Conservation (phyloP, 1,140 invertebrate species). For the Drosophila mayri region DNA sequence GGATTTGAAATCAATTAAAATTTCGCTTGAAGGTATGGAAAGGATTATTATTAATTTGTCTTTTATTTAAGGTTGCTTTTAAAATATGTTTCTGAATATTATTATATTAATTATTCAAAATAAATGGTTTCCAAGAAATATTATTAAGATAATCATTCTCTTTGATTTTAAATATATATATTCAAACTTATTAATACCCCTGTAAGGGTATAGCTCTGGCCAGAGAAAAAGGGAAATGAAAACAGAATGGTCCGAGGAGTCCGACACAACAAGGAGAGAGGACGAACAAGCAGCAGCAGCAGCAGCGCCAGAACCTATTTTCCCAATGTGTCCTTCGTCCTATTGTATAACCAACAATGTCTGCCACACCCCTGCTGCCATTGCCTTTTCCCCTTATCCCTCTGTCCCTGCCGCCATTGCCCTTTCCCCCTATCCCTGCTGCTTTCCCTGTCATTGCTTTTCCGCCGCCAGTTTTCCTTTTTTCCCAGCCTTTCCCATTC, state of each 20-base stretch:
- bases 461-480: conserved; percentile 15
- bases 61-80: too few species aligned
- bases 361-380: conserved; percentile 48
- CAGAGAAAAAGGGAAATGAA: conserved; percentile 21
- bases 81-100: neutral
- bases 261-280: conserved; percentile 39
- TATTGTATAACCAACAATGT: conserved; percentile 47
- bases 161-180: neutral
- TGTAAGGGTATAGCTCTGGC: neutral
- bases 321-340: conserved; percentile 45
- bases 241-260: conserved; percentile 55
- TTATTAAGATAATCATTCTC: too few species aligned
- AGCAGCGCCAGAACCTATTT: conserved; percentile 44
- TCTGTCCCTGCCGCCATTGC: neutral
- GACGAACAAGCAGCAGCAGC: conserved; percentile 12
- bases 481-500: conserved; percentile 40
- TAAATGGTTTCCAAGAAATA: neutral
- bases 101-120: too few species aligned
- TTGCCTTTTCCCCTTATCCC: neutral
- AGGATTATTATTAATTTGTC: neutral
- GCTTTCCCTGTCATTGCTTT: conserved; percentile 6
- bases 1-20: neutral
- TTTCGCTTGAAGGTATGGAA: fast-evolving
- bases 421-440: neutral
- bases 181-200: too few species aligned